phyloP scores from a whole-genome alignment of 2,797 vertebrate species.

The Tragelaphus eurycerus region DNA sequence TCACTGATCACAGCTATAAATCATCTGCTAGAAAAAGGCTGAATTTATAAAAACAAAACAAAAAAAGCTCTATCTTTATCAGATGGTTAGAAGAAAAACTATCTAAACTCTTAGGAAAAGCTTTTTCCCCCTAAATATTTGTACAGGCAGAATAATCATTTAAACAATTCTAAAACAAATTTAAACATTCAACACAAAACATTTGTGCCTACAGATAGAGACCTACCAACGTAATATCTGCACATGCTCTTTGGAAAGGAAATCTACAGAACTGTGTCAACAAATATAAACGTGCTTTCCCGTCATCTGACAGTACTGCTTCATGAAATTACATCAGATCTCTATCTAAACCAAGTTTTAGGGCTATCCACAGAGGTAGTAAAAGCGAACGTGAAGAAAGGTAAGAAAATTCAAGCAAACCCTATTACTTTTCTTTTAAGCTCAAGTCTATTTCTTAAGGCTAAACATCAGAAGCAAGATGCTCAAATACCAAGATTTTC shows the following conservation, averaged over 20 bases:
- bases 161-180: not conserved
- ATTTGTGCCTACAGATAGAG: accelerated
- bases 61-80: conserved; percentile 11
- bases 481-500: conserved; percentile 50
- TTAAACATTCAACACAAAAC: not conserved
- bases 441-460: conserved; percentile 71
- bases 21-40: conserved; percentile 61
- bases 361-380: not conserved
- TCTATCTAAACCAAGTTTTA: conserved; percentile 34
- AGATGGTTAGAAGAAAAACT: conserved; percentile 5
- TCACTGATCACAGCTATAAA: conserved; percentile 45
- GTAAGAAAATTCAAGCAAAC: conserved; percentile 49
- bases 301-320: not conserved
- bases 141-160: not conserved
- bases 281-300: accelerated
- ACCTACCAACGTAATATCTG: not conserved
- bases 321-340: not conserved
- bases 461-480: conserved; percentile 55
- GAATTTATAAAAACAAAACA: not conserved
- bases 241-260: conserved; percentile 10
- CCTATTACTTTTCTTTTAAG: conserved; percentile 62
- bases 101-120: not conserved
- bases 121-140: not conserved
- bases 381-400: not conserved
- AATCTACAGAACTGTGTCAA: not conserved